Evolutionary conservation across 1,140 invertebrate species (phyloP).

Genomic region (Eueides isabella): DNA sequence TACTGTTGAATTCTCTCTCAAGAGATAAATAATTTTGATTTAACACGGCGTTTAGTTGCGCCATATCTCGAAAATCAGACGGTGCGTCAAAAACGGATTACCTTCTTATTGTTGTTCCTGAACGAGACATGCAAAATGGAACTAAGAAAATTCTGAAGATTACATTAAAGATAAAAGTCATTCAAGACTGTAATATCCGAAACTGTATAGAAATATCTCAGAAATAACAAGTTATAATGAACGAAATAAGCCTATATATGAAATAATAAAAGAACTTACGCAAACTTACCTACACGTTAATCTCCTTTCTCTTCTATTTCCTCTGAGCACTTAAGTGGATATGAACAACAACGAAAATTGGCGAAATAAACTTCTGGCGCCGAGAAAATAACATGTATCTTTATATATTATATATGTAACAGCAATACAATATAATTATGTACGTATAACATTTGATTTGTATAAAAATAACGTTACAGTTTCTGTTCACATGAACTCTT

Average conservation of each 20-base stretch:
- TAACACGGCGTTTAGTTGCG: too few species aligned
- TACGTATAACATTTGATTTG: too few species aligned
- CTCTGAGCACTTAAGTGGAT: constrained; percentile 6
- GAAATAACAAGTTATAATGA: constrained; percentile 2
- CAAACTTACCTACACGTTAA: constrained; percentile 3
- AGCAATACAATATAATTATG: too few species aligned
- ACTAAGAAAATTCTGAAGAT: not conserved
- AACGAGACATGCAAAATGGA: too few species aligned
- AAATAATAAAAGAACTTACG: constrained; percentile 3
- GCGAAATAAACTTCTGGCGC: not conserved
- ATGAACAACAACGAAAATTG: not conserved
- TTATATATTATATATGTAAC: too few species aligned
- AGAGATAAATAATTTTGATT: too few species aligned
- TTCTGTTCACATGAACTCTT: too few species aligned
- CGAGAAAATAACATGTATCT: not conserved
- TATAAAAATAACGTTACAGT: too few species aligned
- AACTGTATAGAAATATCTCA: not conserved
- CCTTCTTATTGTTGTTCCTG: too few species aligned
- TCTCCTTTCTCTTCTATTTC: not conserved
- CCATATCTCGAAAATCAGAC: too few species aligned
- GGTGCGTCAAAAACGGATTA: too few species aligned
- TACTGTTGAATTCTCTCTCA: too few species aligned
- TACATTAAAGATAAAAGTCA: not conserved
- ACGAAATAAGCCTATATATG: constrained; percentile 8
- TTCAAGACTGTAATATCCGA: not conserved